Percentiles rank a stretch among this genome's conserved stretches.
Evolutionary conservation across 2,888 invertebrate genomes (phyloP).

Genomic region (Rhogogaster chlorosoma): DNA sequence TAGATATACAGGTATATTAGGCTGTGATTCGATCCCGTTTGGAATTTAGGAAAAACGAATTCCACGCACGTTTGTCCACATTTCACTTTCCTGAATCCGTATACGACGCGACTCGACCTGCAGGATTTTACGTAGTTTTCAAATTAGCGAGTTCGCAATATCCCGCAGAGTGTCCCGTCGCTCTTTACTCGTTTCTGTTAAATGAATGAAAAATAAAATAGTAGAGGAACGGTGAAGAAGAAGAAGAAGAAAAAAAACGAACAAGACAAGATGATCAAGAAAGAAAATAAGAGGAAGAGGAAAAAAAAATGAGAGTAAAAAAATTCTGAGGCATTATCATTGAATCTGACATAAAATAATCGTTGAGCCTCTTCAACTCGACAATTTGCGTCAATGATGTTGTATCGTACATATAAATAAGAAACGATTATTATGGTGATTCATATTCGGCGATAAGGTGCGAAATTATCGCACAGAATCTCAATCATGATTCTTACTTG

Average conservation of each 20-base stretch:
- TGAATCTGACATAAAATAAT: background rate
- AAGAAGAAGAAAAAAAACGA: background rate
- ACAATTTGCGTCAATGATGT: conserved; percentile 2
- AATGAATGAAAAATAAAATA: background rate
- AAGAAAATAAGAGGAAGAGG: background rate
- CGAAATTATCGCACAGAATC: background rate
- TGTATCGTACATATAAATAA: background rate
- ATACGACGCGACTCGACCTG: background rate
- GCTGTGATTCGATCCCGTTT: background rate
- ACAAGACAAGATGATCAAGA: background rate
- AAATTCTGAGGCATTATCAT: background rate
- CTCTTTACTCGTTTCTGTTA: background rate
- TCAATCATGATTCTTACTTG: background rate
- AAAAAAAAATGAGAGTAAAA: background rate
- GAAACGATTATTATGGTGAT: background rate
- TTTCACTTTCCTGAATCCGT: background rate
- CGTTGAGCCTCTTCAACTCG: background rate
- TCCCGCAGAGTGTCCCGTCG: background rate
- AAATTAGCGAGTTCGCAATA: conserved; percentile 10
- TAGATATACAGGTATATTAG: background rate
- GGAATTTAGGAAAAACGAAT: background rate
- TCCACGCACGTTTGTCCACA: background rate
- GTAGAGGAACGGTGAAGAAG: background rate
- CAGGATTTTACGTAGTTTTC: conserved; percentile 12
- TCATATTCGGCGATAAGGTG: conserved; percentile 6